Base-by-base conservation (phyloP, 2,797 vertebrate genomes). In the Pristis pectinata region DNA sequence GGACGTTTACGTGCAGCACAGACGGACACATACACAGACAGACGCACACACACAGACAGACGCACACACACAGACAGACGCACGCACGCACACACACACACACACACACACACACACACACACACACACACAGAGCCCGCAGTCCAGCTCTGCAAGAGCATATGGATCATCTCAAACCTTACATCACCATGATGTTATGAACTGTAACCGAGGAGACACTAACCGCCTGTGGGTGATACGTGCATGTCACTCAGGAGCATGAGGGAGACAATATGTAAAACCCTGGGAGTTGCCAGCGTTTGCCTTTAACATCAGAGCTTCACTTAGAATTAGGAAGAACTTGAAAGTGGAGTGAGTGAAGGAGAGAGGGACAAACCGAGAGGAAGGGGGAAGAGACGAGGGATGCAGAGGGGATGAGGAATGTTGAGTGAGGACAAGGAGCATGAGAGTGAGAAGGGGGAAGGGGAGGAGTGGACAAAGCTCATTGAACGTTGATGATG, bases 31-130 rank as follows among this genome's bases (percentile, higher is more conserved):
- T 15, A n/a, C 0, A 59, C 2, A 64, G 2, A 64, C 17, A 5
- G 5, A 41, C 82, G 17, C 53, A 87, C 13, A 24, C 11, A 61
- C 6, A 17, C 11, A 87, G 24, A 30, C 83, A 59, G 3, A 67
- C 6, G 1, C 2, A 30, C 1, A n/a, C 5, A n/a, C 0, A n/a
- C 0, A 72, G 1, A 72, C 2, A 24, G 1, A 30, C 4, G 2
- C 64, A 67, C 10, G 67, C 13, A 22, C 64, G 15, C 64, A 11
- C 19, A 67, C 9, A 8, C 64, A 67, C 17, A 67, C 17, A 67
- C 6, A 15, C 6, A 8, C 2, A 67, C 64, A 67, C 64, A 8
- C 3, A 13, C 64, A 67, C 64, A 67, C 6, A 67, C 64, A 2
- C 15, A 67, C 2, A 17, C 64, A 67, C 64, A 67, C 22, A 67